These are phyloP conservation scores for Phymastichus coffea DNA, from an alignment of 1,140 invertebrate genomes.

Conservation along the genomic window DNA sequence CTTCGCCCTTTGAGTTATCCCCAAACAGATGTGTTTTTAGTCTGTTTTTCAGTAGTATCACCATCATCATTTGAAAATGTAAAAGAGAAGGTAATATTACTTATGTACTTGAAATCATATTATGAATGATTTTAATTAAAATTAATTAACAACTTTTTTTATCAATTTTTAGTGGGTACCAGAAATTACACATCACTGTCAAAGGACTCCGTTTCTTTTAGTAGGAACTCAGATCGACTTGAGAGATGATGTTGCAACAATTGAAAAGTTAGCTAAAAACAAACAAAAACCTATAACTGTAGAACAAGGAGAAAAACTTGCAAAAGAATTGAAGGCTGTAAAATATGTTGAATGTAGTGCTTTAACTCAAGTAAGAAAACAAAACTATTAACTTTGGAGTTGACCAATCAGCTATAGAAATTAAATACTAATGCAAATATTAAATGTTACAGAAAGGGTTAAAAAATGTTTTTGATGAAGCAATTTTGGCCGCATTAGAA, in stretches of 20 bases:
- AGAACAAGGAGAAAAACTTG: conserved; percentile 95
- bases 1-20: conserved; percentile 95
- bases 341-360: conserved; percentile 99
- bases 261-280: conserved; percentile 97
- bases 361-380: conserved; percentile 77
- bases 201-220: conserved; percentile 95
- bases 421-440: neutral
- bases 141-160: neutral
- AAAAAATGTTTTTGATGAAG: conserved; percentile 99
- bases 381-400: neutral
- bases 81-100: conserved; percentile 87
- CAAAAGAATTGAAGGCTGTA: conserved; percentile 96
- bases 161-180: conserved; percentile 88
- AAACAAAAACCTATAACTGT: conserved; percentile 96
- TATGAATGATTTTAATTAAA: neutral
- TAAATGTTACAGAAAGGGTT: conserved; percentile 82
- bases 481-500: conserved; percentile 95
- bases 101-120: neutral
- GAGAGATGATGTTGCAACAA: conserved; percentile 89
- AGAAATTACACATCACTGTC: conserved; percentile 98
- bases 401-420: neutral
- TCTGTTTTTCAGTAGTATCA: conserved; percentile 97
- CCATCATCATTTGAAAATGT: conserved; percentile 99
- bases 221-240: conserved; percentile 98
- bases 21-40: conserved; percentile 97